Evolutionary conservation across 2,797 vertebrate genomes (phyloP), one percentile per base, ranked within the genome.

Genomic region (Astyanax mexicanus): DNA sequence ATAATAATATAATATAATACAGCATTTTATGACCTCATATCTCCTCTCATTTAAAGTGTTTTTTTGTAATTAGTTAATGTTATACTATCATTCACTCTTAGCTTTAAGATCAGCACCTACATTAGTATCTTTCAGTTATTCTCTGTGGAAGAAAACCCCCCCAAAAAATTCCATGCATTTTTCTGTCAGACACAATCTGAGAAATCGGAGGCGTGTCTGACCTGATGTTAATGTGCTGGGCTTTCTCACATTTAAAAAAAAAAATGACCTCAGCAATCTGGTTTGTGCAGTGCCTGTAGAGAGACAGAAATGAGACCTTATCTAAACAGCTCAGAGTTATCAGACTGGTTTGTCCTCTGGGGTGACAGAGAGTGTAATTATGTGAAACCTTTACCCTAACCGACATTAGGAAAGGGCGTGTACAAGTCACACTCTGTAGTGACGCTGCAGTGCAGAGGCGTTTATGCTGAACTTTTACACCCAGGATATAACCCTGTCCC

Each of bases 311-410:
- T 37, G 13, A 70, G 25, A 62, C 12, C 4, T 37, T 60, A 27
- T 38, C 19, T 49, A 19, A 6, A 13, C 19, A 21, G 19, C 15
- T 13, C 19, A 25, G 32, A 69, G 23, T 54, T 64, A 52, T 69
- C 54, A 15, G 29, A 40, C 66, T n/a, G 57, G 67, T 77, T 70
- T 64, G 51, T 44, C 29, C 29, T 32, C 37, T 19, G n/a, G 15
- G 15, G 44, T 4, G 29, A 15, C 19, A 32, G 5, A n/a, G 0
- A 1, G 13, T 12, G n/a, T 35, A 35, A 61, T 58, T 69, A 52
- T 60, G 25, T 19, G 29, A 55, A 55, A 42, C 37, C 60, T 62
- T 42, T 62, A 62, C 37, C 38, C 19, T 45, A 57, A 19, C 12
- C 13, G 12, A 38, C 19, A 32, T 49, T 60, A 11, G 2, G n/a